Conservation (phyloP, 2,797 vertebrate genomes). For the Chelonia mydas region DNA sequence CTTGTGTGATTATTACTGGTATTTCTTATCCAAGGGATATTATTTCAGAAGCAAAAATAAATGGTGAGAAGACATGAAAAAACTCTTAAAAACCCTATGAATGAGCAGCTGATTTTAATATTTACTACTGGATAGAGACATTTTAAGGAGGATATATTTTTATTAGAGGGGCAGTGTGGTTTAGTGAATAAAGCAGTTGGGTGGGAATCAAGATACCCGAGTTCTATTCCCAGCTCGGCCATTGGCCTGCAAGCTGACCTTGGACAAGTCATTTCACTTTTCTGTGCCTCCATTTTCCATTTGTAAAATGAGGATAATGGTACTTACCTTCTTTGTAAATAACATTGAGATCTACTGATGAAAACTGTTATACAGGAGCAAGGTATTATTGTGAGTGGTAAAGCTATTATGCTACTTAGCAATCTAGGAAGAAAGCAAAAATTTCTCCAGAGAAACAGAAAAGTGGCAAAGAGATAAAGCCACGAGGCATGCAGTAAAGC, state of each 20-base stretch:
- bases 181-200: background rate
- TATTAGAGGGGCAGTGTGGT: background rate
- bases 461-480: background rate
- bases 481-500: background rate
- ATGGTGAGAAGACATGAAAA: no score
- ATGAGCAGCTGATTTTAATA: no score
- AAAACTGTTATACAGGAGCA: background rate
- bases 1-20: background rate
- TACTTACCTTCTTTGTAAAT: background rate
- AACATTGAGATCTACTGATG: background rate
- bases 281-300: background rate
- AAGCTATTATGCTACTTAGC: background rate
- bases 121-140: background rate
- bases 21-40: background rate
- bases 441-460: background rate
- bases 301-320: background rate
- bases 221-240: background rate
- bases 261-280: background rate
- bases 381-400: background rate
- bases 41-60: background rate
- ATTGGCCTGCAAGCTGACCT: background rate
- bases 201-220: background rate
- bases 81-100: no score
- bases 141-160: background rate
- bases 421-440: background rate